Percentiles rank a stretch among this genome's conserved stretches.
These are phyloP conservation scores for Chromoteleia sp. DNA, from an alignment of 2,888 invertebrate species.

Conservation along the genomic window DNA sequence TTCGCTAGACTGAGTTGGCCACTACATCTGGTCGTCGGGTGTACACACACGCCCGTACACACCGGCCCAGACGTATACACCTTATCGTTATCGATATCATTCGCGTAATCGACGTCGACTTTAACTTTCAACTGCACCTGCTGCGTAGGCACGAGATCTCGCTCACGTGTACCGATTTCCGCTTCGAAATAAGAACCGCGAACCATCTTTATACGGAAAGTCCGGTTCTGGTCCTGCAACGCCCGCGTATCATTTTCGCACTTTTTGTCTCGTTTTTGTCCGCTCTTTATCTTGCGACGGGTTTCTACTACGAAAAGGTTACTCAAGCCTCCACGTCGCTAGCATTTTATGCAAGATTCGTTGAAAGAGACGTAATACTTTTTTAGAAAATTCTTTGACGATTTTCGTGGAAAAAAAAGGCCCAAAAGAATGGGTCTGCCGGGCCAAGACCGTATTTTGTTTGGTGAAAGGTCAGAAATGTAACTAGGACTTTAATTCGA, in stretches of 20 bases:
- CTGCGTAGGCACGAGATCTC: slow-evolving; percentile 72
- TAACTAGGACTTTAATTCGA: too few relatives aligned
- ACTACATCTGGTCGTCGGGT: slow-evolving; percentile 56
- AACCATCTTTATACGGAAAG: slow-evolving; percentile 63
- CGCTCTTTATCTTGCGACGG: slow-evolving; percentile 17
- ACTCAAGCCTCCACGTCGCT: slow-evolving; percentile 1
- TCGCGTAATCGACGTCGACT: slow-evolving; percentile 76
- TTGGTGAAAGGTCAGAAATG: too few relatives aligned
- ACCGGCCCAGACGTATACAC: slow-evolving; percentile 67
- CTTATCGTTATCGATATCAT: slow-evolving; percentile 76
- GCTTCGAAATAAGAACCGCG: slow-evolving; percentile 56
- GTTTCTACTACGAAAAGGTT: slow-evolving; percentile 17
- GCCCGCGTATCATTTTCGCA: slow-evolving; percentile 50
- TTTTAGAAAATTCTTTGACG: too few relatives aligned
- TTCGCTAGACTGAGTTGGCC: too few relatives aligned
- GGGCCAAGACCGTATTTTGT: too few relatives aligned
- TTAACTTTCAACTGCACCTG: slow-evolving; percentile 76
- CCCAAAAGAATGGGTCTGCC: too few relatives aligned
- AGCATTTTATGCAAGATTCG: too few relatives aligned
- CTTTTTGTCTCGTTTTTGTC: slow-evolving; percentile 38
- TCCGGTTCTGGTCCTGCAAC: slow-evolving; percentile 46
- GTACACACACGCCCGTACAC: slow-evolving; percentile 38
- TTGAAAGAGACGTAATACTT: too few relatives aligned
- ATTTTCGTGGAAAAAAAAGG: too few relatives aligned
- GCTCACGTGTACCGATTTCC: slow-evolving; percentile 68